Base-by-base conservation (phyloP, 2,113 vertebrate species). In the Nipponia nippon region DNA sequence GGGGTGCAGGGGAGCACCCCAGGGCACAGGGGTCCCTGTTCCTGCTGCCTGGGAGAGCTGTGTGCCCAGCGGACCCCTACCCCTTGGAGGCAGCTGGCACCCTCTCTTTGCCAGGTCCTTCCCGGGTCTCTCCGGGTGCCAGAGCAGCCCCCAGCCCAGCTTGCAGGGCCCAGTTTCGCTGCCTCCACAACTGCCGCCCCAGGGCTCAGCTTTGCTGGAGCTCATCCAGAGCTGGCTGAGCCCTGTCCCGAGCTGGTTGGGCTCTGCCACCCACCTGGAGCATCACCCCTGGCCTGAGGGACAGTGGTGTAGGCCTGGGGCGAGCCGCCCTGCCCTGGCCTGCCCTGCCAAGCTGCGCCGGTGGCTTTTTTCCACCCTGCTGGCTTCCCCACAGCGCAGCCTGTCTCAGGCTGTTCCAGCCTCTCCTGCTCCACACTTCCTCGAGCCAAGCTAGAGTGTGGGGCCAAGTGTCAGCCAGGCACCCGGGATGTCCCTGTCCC, bases 381-480 rank as follows among this genome's bases (percentile, higher is more conserved):
- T 6, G 1, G 17, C 58, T 49, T 42, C 67, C 50, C 44, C 3
- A 0, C 32, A 29, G 49, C 10, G 2, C 87, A 15, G n/a, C 55
- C 21, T 27, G n/a, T 42, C 46, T 46, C 1, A 0, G 63, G 61
- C 65, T 79, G 44, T 52, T 70, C 47, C 53, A 36, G 9, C 50
- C 25, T 30, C 36, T 30, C 26, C 47, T n/a, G 52, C 87, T 67
- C 11, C 11, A 27, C 27, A 6, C 2, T 4, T 4, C 38, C 52
- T 25, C 1, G 23, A 40, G 40, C 8, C 1, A 3, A 82, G 52
- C 36, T 44, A 5, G 6, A 65, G 44, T 10, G 0, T 1, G 32
- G 65, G 61, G 27, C 11, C 16, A 62, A 46, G 30, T 2, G 40
- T 29, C 73, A 67, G 36, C 53, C 0, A 1, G 44, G 32, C 25